Evolutionary conservation across 2,888 invertebrate genomes (phyloP), one percentile per base, ranked within the genome.

Genomic region (Dryocosmus kuriphilus): DNA sequence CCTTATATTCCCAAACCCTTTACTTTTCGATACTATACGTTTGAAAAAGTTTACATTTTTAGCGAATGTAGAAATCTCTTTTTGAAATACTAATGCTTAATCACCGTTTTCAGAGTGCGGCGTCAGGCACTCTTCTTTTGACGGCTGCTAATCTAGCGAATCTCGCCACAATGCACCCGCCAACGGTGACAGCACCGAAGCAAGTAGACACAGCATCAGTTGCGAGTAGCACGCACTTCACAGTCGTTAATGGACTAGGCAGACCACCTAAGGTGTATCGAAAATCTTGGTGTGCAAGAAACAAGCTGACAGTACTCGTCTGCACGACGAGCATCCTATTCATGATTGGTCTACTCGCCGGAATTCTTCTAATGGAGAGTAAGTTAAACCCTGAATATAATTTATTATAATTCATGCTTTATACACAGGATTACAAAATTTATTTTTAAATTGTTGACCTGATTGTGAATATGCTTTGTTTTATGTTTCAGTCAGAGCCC

Each of bases 211-310:
- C 94, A 74, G 93, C 94, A 79, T 97, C 97, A 57, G 93, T 96
- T 80, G 97, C 96, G 75, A 97, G 97, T 92, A 97, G 97, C 80
- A 97, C 96, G 88, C 97, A 97, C 92, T 97, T 97, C 90, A 97
- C 97, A 16, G 96, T 97, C 77, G 95, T 97, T 80, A 97, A 97
- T 90, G 96, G 96, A 77, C 94, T 95, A 86, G 94, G 94, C 76
- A 94, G 94, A 88, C 92, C 93, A 61, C 93, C 93, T 81, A 94
- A 95, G 87, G 94, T 93, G 83, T 93, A 93, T 85, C 92, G 92
- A 65, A 93, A 93, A 87, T 93, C 94, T 67, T 95, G 95, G 88
- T 96, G 96, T 90, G 96, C 96, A 90, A 93, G 95, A 88, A 95
- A 97, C 88, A 96, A 96, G 92, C 94, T 97, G 85, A 96, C 96